Evolutionary conservation across 2,113 vertebrate genomes (phyloP).

Genomic region (Bettongia penicillata): DNA sequence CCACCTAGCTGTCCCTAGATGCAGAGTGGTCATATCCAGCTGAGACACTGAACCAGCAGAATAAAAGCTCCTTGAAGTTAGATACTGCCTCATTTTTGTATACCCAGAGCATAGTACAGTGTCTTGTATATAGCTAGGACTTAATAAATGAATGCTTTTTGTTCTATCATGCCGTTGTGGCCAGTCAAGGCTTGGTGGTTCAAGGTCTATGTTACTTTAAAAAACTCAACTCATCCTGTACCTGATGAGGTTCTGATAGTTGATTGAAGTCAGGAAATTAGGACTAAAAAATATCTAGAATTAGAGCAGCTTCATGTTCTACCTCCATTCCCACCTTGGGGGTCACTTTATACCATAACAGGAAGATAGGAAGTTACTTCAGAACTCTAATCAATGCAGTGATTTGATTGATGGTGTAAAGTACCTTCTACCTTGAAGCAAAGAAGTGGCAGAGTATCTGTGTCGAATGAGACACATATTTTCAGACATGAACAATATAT

Average conservation of each 20-base stretch:
- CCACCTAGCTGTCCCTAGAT: too few relatives aligned
- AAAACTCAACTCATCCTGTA: too few relatives aligned
- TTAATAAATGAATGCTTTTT: too few relatives aligned
- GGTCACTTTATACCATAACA: neutral
- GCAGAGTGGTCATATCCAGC: too few relatives aligned
- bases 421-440: neutral
- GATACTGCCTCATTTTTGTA: too few relatives aligned
- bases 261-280: neutral
- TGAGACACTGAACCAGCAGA: too few relatives aligned
- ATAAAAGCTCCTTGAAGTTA: too few relatives aligned
- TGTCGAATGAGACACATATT: neutral
- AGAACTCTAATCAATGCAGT: neutral
- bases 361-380: neutral
- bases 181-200: neutral
- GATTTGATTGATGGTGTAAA: neutral
- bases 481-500: neutral
- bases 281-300: neutral
- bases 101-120: too few relatives aligned
- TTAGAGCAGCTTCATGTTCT: neutral
- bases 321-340: neutral
- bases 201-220: neutral
- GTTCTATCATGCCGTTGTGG: neutral
- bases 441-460: neutral
- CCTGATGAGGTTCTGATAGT: neutral
- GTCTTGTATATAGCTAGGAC: too few relatives aligned